phyloP scores from a whole-genome alignment of 2,888 invertebrate species.

The Zootermopsis nevadensis region DNA sequence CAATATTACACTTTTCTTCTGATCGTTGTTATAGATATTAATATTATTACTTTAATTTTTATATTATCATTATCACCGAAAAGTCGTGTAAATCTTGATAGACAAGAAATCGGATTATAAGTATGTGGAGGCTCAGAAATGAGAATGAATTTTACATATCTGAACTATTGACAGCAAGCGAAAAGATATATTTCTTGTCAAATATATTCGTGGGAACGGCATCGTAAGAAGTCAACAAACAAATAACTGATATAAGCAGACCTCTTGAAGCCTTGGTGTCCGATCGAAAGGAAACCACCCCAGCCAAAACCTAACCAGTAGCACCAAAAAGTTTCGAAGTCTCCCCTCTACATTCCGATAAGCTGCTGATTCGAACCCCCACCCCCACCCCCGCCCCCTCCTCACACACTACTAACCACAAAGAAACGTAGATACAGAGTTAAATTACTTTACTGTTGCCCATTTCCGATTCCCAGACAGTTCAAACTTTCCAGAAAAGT shows the following conservation, averaged over 20 bases:
- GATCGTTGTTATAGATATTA: background rate
- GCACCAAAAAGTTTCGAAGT: conserved; percentile 9
- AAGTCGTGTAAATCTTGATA: too few species aligned
- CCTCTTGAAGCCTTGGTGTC: background rate
- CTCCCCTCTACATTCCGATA: conserved; percentile 14
- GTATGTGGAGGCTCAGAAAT: too few species aligned
- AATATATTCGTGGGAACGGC: too few species aligned
- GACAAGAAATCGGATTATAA: too few species aligned
- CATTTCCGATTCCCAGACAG: conserved; percentile 30
- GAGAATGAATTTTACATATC: too few species aligned
- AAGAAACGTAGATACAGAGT: conserved; percentile 40
- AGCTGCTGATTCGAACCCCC: background rate
- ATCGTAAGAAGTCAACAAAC: too few species aligned
- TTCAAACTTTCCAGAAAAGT: conserved; percentile 26
- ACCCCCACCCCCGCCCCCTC: background rate
- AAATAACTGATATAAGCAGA: too few species aligned
- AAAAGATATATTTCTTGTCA: too few species aligned
- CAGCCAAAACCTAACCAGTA: conserved; percentile 8
- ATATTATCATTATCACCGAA: background rate
- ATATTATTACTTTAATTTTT: background rate
- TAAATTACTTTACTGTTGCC: conserved; percentile 36
- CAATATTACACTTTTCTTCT: background rate
- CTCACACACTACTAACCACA: conserved; percentile 21
- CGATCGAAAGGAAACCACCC: background rate
- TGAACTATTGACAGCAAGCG: too few species aligned